phyloP scores from a whole-genome alignment of 2,797 vertebrate genomes.

The Paratrypauchen microcephalus region DNA sequence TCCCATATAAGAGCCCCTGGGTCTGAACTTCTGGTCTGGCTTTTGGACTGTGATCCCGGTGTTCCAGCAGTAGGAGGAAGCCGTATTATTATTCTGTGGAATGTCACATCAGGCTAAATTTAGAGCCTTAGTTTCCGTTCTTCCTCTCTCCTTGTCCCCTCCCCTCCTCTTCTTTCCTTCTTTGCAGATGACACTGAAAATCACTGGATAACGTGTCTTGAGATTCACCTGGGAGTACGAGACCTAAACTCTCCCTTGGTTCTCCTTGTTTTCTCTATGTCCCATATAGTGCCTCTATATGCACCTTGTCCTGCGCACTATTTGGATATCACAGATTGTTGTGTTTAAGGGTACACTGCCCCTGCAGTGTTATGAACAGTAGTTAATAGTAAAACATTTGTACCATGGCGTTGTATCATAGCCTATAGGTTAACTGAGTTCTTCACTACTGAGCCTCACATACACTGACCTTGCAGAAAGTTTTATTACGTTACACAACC shows the following conservation, averaged over 20 bases:
- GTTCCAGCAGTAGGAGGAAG: constrained; percentile 53
- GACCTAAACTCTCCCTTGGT: constrained; percentile 32
- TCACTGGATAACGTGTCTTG: constrained; percentile 42
- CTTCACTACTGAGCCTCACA: not conserved
- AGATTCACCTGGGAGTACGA: constrained; percentile 53
- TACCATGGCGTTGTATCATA: not conserved
- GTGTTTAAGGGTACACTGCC: not conserved
- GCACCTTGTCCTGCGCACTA: constrained; percentile 2
- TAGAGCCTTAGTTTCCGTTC: constrained; percentile 71
- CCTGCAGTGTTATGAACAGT: constrained; percentile 1
- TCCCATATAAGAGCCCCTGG: constrained; percentile 5
- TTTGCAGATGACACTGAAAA: constrained; percentile 60
- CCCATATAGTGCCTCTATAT: not conserved
- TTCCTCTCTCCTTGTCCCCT: constrained; percentile 50
- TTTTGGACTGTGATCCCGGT: constrained; percentile 26
- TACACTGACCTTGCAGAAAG: too few relatives aligned
- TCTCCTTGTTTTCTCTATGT: constrained; percentile 7
- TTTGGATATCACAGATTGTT: constrained; percentile 2
- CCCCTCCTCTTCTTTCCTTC: constrained; percentile 47
- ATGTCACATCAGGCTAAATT: constrained; percentile 75
- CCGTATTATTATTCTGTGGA: constrained; percentile 71
- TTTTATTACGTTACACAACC: too few relatives aligned
- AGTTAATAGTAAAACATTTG: not conserved
- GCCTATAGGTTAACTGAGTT: not conserved
- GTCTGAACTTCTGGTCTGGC: constrained; percentile 1